Base-by-base conservation (phyloP, 2,113 vertebrate genomes). In the Cisticola juncidis region DNA sequence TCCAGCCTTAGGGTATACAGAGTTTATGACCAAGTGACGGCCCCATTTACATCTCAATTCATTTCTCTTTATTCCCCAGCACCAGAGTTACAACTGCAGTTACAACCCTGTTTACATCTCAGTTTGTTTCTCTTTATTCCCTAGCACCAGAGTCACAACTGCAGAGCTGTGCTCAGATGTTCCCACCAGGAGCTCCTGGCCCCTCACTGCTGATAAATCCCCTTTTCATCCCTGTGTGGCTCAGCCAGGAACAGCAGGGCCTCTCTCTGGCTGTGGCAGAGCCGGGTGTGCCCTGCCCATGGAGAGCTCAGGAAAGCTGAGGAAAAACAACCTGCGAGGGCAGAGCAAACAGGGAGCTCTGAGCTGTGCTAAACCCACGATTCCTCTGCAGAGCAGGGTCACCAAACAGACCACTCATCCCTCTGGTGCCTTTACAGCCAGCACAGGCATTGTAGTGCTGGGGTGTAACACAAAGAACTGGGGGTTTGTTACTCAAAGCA, bases 181-280 rank as follows among this genome's bases (percentile, higher is more conserved):
- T 91, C 65, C 72, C 31, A 19, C 15, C 66, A 53, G 54, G 45
- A 88, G 88, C 88, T 78, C 71, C 88, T 79, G 0, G 0, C 6
- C 72, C 62, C 74, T 86, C 12, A 2, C 2, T 33, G 73, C 58
- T 65, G 93, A 92, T 91, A 95, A 82, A 96, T 95, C 84, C 66
- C 56, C 95, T 79, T 91, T 92, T 92, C 94, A 95, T 40, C 36
- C 22, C 69, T 4, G 40, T 1, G 0, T 9, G 38, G 92, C 70
- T 33, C 91, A 23, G 85, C 94, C 96, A 95, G 89, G 53, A 96
- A 76, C 93, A 95, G 93, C 96, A 94, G 54, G 5, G 65, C 11
- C 81, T 94, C 83, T 92, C 92, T 95, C 86, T 80, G 9, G 80
- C 93, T 0, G 5, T 4, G 22, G 13, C 56, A 87, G 74, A n/a